Base-by-base conservation (phyloP, 2,888 invertebrate species). In the Arrhopalites spinosus region DNA sequence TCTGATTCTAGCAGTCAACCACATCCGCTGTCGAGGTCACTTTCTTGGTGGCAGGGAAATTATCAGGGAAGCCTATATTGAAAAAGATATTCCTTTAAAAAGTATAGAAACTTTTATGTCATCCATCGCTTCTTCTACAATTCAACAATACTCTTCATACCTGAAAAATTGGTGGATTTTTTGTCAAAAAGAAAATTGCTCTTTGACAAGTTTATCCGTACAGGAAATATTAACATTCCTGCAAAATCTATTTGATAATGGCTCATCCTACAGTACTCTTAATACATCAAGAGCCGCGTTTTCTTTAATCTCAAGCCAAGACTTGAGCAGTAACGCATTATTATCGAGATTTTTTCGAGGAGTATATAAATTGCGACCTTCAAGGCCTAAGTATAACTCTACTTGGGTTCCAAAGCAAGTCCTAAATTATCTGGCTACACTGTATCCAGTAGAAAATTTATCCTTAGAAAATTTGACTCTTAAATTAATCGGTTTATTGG, bases 201-300 rank as follows among this genome's bases (percentile, higher is more conserved):
- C 36, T 7, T 0, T 1, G 1, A 8, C 59, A 68, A 29, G n/a
- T 63, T 5, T 7, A 0, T 27, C 27, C 2, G 25, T 74, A 23
- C 17, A 13, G 0, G 1, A 11, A 1, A 47, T 78, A 29, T 17
- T 76, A 0, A 36, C 3, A 13, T 79, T 64, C 68, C 59, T 80
- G 25, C 45, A 67, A n/a, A 8, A 1, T 2, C 20, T 74, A n/a
- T 76, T 64, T 45, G 66, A 73, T 1, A 20, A 63, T 3, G 76
- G 76, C 5, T 11, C 27, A 7, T 30, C 75, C 15, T 80, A 79
- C 20, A 76, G 73, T 27, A 69, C 47, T 8, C 25, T 80, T 2
- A 79, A 79, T 61, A 56, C 64, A 0, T 43, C 59, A 2, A 69
- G 79, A n/a, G 76, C 79, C 0, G 77, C 76, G 0, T 15, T 80